Conservation (phyloP, 1,140 invertebrate genomes). For the Macrostomum lignano region DNA sequence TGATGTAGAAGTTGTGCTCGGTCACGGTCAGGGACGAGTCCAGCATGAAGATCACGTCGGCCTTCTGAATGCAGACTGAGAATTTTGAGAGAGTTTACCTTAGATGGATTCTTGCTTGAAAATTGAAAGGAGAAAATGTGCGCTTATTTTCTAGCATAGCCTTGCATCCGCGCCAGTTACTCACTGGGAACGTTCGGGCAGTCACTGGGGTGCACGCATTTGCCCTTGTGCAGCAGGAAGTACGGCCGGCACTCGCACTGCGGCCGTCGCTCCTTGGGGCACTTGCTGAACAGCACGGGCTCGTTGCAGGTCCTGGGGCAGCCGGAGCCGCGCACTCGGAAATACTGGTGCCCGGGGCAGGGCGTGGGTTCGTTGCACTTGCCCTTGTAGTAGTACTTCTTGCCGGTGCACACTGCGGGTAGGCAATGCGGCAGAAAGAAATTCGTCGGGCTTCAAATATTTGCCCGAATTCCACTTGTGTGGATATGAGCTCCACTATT, state of each 20-base stretch:
- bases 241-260: neutral
- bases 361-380: too few species aligned
- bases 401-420: too few species aligned
- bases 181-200: slow-evolving; percentile 1
- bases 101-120: too few species aligned
- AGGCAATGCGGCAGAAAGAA: too few species aligned
- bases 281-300: slow-evolving; percentile 1
- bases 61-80: slow-evolving; percentile 1
- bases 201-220: neutral
- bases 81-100: neutral
- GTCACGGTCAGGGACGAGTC: neutral
- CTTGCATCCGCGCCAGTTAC: too few species aligned
- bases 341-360: neutral
- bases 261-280: neutral
- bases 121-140: too few species aligned
- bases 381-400: too few species aligned
- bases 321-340: neutral
- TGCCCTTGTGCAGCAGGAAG: slow-evolving; percentile 1
- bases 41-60: slow-evolving; percentile 3
- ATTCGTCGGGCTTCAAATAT: too few species aligned
- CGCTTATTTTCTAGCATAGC: too few species aligned
- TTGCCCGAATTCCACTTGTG: too few species aligned
- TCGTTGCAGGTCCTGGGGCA: slow-evolving; percentile 3
- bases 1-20: slow-evolving; percentile 3
- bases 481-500: too few species aligned